Conservation (phyloP, 2,797 vertebrate genomes). For the Cyclopterus lumpus region DNA sequence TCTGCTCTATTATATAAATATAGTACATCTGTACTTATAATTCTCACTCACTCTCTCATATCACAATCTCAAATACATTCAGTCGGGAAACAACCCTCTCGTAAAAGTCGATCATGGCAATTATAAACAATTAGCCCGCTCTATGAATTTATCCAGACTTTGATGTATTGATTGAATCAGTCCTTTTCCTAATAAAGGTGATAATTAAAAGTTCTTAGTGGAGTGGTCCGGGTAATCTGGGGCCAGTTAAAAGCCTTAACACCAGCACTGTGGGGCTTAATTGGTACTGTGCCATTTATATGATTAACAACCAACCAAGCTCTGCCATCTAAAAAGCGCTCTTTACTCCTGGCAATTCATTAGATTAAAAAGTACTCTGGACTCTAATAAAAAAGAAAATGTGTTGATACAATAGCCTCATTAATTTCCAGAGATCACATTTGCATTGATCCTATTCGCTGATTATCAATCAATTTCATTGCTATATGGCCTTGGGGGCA, state of each 20-base stretch:
- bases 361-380: slow-evolving; percentile 62
- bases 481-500: slow-evolving; percentile 53
- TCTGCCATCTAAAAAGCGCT: slow-evolving; percentile 71
- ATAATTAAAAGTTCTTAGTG: slow-evolving; percentile 76
- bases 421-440: slow-evolving; percentile 76
- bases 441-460: slow-evolving; percentile 62
- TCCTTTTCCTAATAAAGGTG: slow-evolving; percentile 49
- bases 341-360: slow-evolving; percentile 74
- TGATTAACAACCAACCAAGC: slow-evolving; percentile 75
- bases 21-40: slow-evolving; percentile 1
- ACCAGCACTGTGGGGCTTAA: slow-evolving; percentile 66
- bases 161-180: slow-evolving; percentile 66
- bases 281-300: slow-evolving; percentile 74
- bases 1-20: slow-evolving; percentile 2
- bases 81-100: slow-evolving; percentile 16
- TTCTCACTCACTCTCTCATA: neutral
- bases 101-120: slow-evolving; percentile 54
- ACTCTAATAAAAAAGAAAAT: slow-evolving; percentile 81
- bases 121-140: slow-evolving; percentile 50
- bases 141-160: slow-evolving; percentile 66
- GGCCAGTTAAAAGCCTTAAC: slow-evolving; percentile 75
- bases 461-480: slow-evolving; percentile 76
- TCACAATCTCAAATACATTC: slow-evolving; percentile 33
- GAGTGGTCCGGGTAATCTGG: slow-evolving; percentile 69
- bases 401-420: slow-evolving; percentile 73